These are phyloP conservation scores for Pteruthius melanotis DNA, from an alignment of 2,113 vertebrate genomes.

Conservation along the genomic window DNA sequence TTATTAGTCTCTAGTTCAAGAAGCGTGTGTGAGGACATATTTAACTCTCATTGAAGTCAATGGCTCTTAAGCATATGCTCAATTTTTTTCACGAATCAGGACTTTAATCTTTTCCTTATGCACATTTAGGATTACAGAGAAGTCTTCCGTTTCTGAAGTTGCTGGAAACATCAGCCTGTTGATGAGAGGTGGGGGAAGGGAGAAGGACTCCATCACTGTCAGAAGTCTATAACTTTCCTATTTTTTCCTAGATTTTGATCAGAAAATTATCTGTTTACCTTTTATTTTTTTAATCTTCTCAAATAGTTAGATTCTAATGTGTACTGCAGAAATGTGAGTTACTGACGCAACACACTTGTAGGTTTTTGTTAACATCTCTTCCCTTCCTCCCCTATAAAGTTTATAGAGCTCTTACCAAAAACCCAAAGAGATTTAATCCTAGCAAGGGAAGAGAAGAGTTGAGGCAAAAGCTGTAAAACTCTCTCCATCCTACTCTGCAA, in stretches of 20 bases:
- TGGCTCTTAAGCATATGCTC: constrained; percentile 55
- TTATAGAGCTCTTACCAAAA: constrained; percentile 27
- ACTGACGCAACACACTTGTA: background rate
- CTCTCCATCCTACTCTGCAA: background rate
- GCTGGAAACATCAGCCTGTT: constrained; percentile 41
- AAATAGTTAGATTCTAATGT: background rate
- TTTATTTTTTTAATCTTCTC: background rate
- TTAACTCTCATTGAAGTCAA: constrained; percentile 54
- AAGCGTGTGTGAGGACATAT: constrained; percentile 20
- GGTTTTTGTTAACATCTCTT: background rate
- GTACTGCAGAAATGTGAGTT: background rate
- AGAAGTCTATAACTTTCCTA: background rate
- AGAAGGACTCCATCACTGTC: background rate
- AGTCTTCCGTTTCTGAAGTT: constrained; percentile 56
- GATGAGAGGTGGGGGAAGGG: constrained; percentile 38
- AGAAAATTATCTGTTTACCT: constrained; percentile 9
- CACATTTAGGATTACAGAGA: constrained; percentile 53
- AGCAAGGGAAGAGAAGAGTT: background rate
- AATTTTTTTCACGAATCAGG: constrained; percentile 39
- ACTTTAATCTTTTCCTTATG: constrained; percentile 64
- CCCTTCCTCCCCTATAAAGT: background rate
- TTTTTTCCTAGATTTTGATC: background rate
- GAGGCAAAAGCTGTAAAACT: constrained; percentile 47
- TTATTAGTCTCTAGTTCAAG: constrained; percentile 36
- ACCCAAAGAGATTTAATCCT: background rate